phyloP scores from a whole-genome alignment of 2,888 invertebrate genomes.

The Pollenia labialis region DNA sequence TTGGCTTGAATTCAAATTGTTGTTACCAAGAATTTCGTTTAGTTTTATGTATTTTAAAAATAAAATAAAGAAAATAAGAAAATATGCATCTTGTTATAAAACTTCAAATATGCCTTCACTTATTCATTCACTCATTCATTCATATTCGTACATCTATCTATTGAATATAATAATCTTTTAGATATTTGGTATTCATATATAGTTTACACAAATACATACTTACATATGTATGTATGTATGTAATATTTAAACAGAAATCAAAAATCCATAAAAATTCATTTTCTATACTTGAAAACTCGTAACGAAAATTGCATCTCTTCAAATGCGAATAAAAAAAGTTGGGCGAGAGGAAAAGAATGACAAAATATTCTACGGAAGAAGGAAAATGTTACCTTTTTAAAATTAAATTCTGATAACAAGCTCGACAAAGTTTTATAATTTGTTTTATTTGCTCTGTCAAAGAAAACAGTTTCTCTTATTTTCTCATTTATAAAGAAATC shows the following conservation, averaged over 20 bases:
- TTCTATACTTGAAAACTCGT: constrained; percentile 53
- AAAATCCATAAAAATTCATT: constrained; percentile 54
- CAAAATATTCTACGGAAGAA: background rate
- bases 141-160: constrained; percentile 15
- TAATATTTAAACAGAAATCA: constrained; percentile 36
- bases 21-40: constrained; percentile 54
- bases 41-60: constrained; percentile 7
- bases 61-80: constrained; percentile 16
- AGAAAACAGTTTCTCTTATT: constrained; percentile 35
- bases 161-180: constrained; percentile 40
- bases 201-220: background rate
- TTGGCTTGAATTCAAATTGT: constrained; percentile 68
- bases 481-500: constrained; percentile 4
- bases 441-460: background rate
- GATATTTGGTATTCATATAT: constrained; percentile 7
- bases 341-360: constrained; percentile 5
- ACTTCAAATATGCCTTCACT: constrained; percentile 35
- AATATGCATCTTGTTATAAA: constrained; percentile 58
- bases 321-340: constrained; percentile 37
- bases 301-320: constrained; percentile 54
- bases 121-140: constrained; percentile 34
- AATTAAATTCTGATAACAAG: constrained; percentile 57
- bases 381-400: constrained; percentile 26
- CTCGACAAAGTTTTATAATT: constrained; percentile 44
- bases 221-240: background rate